Percentiles rank a stretch among this genome's conserved stretches.
phyloP scores from a whole-genome alignment of 2,113 vertebrate genomes.

The Macroglossus sobrinus region DNA sequence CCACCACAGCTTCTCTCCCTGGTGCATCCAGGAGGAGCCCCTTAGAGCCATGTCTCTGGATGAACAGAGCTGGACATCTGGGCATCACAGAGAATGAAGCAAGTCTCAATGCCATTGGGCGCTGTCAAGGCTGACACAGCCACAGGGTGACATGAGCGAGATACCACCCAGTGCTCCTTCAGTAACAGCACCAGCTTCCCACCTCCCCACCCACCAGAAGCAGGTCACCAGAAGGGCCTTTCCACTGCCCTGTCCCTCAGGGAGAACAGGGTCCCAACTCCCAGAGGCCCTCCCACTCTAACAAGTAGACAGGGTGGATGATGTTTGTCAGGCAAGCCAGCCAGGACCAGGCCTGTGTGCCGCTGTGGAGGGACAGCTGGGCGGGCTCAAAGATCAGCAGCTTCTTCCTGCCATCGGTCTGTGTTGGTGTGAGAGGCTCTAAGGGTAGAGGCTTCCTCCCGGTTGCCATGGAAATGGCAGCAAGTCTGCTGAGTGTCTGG shows the following conservation, averaged over 20 bases:
- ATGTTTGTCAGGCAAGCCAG: neutral
- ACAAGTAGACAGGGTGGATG: no score
- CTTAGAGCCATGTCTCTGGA: neutral
- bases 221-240: neutral
- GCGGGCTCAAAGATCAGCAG: neutral
- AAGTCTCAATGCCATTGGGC: neutral
- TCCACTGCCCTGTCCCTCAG: neutral
- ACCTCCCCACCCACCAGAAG: neutral
- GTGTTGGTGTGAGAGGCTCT: neutral
- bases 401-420: neutral
- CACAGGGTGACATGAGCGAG: neutral
- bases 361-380: neutral
- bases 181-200: neutral
- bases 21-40: neutral
- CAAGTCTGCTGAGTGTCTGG: neutral
- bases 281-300: neutral
- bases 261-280: neutral
- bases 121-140: neutral
- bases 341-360: neutral
- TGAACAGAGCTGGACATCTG: neutral
- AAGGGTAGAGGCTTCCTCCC: conserved; percentile 16
- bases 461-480: conserved; percentile 51
- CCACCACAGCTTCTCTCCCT: neutral
- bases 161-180: neutral
- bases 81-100: neutral